phyloP scores from a whole-genome alignment of 92 coral and sea anemone species.

The Siderastrea radians region DNA sequence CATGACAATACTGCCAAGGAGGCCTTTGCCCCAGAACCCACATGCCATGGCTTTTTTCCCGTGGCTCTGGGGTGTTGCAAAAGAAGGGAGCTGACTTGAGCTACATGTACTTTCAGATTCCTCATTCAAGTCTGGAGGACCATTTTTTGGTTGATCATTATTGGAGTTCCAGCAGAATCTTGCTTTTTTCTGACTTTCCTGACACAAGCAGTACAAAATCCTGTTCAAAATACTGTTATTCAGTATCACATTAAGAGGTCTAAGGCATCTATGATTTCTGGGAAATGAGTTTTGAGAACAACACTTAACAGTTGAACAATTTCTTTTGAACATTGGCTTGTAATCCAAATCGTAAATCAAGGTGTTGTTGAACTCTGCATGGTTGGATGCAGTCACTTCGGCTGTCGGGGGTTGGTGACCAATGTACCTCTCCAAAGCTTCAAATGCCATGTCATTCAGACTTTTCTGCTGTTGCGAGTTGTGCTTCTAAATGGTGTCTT shows the following conservation, averaged over 20 bases:
- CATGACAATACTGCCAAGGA: no score
- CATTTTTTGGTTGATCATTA: slow-evolving; percentile 55
- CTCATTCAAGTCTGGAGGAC: slow-evolving; percentile 47
- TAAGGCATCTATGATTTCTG: no score
- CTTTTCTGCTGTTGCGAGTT: slow-evolving; percentile 48
- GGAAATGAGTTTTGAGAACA: neutral
- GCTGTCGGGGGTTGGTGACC: slow-evolving; percentile 43
- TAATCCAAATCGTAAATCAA: slow-evolving; percentile 26
- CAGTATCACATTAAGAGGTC: no score
- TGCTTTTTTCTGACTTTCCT: slow-evolving; percentile 36
- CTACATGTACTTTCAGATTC: slow-evolving; percentile 20
- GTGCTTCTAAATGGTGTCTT: slow-evolving; percentile 38
- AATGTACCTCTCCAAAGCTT: slow-evolving; percentile 32
- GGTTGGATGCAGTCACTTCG: slow-evolving; percentile 48
- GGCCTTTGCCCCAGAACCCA: no score
- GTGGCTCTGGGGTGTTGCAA: slow-evolving; percentile 55
- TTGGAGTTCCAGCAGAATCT: slow-evolving; percentile 58
- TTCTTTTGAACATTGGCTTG: slow-evolving; percentile 19
- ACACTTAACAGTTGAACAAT: slow-evolving; percentile 13
- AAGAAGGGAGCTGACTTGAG: slow-evolving; percentile 39
- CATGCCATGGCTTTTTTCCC: neutral
- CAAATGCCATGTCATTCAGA: slow-evolving; percentile 26
- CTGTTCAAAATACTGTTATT: no score
- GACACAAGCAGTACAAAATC: slow-evolving; percentile 34
- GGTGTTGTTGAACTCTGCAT: neutral